Conservation (phyloP, 2,797 vertebrate genomes). For the Craterocephalus amniculus region DNA sequence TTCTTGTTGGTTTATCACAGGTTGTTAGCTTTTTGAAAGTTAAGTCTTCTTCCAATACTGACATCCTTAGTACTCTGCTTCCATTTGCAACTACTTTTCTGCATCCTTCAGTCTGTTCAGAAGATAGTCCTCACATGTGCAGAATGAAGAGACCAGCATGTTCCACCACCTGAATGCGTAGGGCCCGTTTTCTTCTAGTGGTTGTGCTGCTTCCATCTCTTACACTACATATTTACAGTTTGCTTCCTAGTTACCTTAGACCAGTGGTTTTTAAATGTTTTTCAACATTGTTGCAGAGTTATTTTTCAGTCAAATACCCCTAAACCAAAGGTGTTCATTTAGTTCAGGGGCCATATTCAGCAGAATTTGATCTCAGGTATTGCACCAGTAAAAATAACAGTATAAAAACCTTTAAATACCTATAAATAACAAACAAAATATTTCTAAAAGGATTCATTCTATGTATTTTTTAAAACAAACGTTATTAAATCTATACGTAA, state of each 20-base stretch:
- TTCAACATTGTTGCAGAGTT: too few species aligned
- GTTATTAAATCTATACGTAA: too few species aligned
- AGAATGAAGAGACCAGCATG: background rate
- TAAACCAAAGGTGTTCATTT: too few species aligned
- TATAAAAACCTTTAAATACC: too few species aligned
- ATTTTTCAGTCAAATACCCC: background rate
- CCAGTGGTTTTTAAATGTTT: too few species aligned
- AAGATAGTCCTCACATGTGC: background rate
- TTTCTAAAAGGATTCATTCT: too few species aligned
- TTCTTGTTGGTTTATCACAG: background rate
- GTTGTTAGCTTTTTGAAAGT: background rate
- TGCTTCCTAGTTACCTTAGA: background rate
- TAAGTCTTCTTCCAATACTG: background rate
- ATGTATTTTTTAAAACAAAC: too few species aligned
- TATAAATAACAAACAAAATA: too few species aligned
- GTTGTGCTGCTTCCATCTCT: background rate
- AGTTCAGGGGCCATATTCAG: too few species aligned
- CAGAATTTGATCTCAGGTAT: too few species aligned
- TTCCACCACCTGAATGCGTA: background rate
- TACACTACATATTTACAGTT: background rate
- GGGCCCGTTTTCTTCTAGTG: background rate
- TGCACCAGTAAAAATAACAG: too few species aligned
- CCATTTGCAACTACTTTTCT: background rate
- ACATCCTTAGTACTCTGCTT: background rate
- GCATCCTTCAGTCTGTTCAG: background rate